phyloP scores from a whole-genome alignment of 2,113 vertebrate species.

The Butorides virescens region DNA sequence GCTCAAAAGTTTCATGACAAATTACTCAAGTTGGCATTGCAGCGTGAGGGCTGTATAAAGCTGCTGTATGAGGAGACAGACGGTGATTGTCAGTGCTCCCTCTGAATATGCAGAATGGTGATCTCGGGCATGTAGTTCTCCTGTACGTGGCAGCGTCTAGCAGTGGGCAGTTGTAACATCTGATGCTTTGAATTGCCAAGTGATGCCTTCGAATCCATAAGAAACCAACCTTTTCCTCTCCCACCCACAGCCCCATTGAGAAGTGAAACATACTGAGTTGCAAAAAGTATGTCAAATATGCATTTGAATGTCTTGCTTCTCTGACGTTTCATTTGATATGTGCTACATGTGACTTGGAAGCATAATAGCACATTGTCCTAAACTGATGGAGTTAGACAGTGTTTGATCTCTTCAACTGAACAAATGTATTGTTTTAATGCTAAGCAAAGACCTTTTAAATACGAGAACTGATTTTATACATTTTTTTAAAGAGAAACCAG shows the following conservation, averaged over 20 bases:
- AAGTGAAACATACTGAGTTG: constrained; percentile 19
- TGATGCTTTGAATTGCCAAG: background rate
- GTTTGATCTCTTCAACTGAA: constrained; percentile 41
- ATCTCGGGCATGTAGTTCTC: background rate
- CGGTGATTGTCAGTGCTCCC: background rate
- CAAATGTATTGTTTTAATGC: constrained; percentile 35
- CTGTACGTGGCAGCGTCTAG: background rate
- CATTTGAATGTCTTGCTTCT: constrained; percentile 52
- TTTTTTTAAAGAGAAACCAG: background rate
- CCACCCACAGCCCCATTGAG: constrained; percentile 38
- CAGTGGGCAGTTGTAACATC: background rate
- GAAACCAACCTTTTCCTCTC: constrained; percentile 37
- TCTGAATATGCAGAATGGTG: background rate
- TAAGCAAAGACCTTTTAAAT: background rate
- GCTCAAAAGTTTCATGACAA: background rate
- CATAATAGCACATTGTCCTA: constrained; percentile 59
- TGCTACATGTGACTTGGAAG: constrained; percentile 50
- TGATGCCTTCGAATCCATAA: constrained; percentile 3
- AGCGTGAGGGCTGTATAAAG: background rate
- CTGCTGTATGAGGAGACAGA: background rate
- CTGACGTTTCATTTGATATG: constrained; percentile 32
- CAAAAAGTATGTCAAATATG: constrained; percentile 62
- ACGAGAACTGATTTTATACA: background rate
- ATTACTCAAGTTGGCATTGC: background rate
- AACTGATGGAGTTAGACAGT: constrained; percentile 2